Conservation (phyloP, 2,113 vertebrate genomes). For the Progne subis region DNA sequence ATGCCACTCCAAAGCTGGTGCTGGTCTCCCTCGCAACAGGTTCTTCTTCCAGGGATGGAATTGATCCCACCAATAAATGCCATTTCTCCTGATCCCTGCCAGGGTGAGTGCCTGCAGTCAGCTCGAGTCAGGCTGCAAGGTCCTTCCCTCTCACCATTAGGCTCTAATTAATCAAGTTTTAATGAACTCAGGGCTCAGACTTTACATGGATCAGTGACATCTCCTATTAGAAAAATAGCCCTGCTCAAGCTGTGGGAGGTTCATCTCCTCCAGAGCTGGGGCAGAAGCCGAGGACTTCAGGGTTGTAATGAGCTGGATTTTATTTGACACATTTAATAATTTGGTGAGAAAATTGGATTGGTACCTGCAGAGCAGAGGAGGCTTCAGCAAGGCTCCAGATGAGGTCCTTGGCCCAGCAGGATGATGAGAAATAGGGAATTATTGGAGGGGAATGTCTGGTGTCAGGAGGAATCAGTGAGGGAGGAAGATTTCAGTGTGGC, state of each 20-base stretch:
- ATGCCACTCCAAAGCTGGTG: not conserved
- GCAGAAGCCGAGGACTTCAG: not conserved
- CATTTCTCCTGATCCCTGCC: not conserved
- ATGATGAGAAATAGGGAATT: not conserved
- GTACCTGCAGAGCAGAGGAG: not conserved
- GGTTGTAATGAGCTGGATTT: not conserved
- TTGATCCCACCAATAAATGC: not conserved
- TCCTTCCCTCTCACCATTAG: not conserved
- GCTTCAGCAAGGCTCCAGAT: not conserved
- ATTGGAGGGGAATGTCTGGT: not conserved
- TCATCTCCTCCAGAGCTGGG: not conserved
- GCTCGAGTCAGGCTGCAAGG: not conserved
- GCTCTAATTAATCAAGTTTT: constrained; percentile 3
- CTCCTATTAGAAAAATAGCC: not conserved
- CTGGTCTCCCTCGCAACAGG: not conserved
- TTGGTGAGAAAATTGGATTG: not conserved
- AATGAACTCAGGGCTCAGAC: not conserved
- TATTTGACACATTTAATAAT: not conserved
- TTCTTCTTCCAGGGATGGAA: not conserved
- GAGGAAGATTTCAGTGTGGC: not conserved
- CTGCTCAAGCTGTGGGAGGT: not conserved
- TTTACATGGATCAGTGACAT: not conserved
- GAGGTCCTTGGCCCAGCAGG: not conserved
- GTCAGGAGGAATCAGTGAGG: not conserved
- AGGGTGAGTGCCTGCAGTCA: not conserved